Evolutionary conservation across 1,140 invertebrate species (phyloP).

Genomic region (Euura saliciscinereae): DNA sequence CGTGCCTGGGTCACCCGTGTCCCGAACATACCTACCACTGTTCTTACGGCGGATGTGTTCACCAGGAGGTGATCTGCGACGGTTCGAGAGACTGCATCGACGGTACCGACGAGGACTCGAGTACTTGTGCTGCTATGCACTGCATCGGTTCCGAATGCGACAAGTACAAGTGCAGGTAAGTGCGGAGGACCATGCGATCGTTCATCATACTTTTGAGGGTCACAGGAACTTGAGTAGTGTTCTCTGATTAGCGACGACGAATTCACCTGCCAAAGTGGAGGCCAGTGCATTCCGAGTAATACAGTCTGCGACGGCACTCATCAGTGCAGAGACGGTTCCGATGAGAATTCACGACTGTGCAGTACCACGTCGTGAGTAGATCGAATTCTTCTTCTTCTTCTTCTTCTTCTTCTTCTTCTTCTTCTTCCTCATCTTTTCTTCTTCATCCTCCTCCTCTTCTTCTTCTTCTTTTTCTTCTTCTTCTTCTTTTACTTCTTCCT

Average conservation of each 20-base stretch:
- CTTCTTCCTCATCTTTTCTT: background rate
- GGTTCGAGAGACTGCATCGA: constrained; percentile 70
- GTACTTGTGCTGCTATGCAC: constrained; percentile 29
- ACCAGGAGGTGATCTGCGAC: constrained; percentile 67
- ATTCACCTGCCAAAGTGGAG: constrained; percentile 49
- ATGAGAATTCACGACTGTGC: constrained; percentile 64
- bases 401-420: constrained; percentile 1
- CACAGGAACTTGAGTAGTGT: background rate
- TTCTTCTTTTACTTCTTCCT: no score
- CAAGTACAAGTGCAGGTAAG: constrained; percentile 34
- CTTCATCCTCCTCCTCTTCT: no score
- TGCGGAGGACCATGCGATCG: background rate
- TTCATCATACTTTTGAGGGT: constrained; percentile 9
- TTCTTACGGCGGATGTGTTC: constrained; percentile 69
- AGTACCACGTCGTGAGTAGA: constrained; percentile 26
- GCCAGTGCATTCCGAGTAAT: constrained; percentile 61
- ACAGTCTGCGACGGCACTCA: constrained; percentile 66
- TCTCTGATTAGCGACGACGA: constrained; percentile 33
- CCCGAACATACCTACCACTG: constrained; percentile 55
- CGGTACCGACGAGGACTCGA: constrained; percentile 59
- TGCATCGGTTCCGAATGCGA: constrained; percentile 31
- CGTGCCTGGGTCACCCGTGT: constrained; percentile 51
- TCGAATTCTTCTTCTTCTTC: no score
- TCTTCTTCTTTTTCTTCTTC: no score
- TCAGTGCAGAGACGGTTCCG: constrained; percentile 75